Percentiles rank a stretch among this genome's conserved stretches.
Conservation (phyloP, 2,797 vertebrate species). For the Decapterus maruadsi region DNA sequence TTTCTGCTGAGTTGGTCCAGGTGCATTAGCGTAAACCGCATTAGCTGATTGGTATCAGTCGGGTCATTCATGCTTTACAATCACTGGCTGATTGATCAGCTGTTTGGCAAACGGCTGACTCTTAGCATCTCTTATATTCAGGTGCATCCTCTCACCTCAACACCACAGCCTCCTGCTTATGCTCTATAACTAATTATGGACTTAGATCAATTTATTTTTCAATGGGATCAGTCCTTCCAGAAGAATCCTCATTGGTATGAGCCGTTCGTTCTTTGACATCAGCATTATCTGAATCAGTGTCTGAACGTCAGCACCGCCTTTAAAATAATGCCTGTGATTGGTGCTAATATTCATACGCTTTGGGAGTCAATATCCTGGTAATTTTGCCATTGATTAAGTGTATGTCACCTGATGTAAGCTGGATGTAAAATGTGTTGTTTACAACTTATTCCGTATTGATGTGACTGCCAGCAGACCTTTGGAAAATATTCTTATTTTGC, state of each 20-base stretch:
- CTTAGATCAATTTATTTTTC: no score
- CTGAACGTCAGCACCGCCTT: background rate
- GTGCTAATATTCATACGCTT: background rate
- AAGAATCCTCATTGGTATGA: background rate
- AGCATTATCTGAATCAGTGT: background rate
- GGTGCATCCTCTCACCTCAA: background rate
- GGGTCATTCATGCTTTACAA: background rate
- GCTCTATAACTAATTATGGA: background rate
- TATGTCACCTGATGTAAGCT: background rate
- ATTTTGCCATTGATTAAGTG: background rate
- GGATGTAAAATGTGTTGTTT: background rate
- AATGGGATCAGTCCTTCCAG: background rate
- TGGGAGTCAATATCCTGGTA: conserved; percentile 2
- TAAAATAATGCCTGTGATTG: background rate
- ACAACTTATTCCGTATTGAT: background rate
- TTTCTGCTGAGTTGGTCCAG: background rate
- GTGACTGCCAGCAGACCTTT: background rate
- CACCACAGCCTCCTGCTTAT: background rate
- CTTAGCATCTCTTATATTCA: background rate
- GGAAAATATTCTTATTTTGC: background rate
- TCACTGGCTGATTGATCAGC: background rate
- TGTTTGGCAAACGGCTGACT: background rate
- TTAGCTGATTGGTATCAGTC: background rate
- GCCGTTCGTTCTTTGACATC: background rate
- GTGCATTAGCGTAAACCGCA: no score